A percentile compares a stretch with the other conserved stretches of the same genome.
Evolutionary conservation across 2,888 invertebrate species (phyloP).

Genomic region (Bimastos eiseni): DNA sequence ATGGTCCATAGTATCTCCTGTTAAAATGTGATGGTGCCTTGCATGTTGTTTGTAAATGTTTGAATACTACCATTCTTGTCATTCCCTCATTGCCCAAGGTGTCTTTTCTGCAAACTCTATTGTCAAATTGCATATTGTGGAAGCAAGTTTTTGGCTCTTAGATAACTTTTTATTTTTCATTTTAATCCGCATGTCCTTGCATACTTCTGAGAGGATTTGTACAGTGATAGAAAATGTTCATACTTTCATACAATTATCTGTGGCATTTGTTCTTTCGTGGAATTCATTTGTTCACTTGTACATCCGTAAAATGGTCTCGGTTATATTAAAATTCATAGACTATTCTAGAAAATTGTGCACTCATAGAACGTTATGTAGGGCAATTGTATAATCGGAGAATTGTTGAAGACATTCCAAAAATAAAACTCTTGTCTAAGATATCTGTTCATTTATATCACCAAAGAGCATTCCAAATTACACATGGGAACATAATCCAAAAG

Average conservation of each 20-base stretch:
- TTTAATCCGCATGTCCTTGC: not conserved
- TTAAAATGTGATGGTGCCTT: too few relatives aligned
- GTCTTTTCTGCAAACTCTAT: not conserved
- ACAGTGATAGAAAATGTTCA: not conserved
- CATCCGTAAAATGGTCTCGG: not conserved
- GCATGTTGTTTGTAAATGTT: not conserved
- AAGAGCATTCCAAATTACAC: not conserved
- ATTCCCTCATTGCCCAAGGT: not conserved
- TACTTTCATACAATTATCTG: not conserved
- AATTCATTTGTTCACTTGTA: not conserved
- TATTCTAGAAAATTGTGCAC: not conserved
- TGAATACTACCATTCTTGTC: not conserved
- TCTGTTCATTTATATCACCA: not conserved
- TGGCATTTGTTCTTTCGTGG: not conserved
- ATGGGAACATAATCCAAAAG: not conserved
- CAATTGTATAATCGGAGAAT: not conserved
- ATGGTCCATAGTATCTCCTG: too few relatives aligned
- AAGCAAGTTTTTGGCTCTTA: not conserved
- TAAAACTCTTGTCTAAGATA: not conserved
- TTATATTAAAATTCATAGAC: not conserved
- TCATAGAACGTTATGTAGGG: not conserved
- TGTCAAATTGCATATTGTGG: not conserved
- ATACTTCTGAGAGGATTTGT: too few relatives aligned
- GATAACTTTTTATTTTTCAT: not conserved
- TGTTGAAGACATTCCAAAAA: not conserved